These are phyloP conservation scores for Erithacus rubecula DNA, from an alignment of 2,797 vertebrate genomes.

Conservation along the genomic window DNA sequence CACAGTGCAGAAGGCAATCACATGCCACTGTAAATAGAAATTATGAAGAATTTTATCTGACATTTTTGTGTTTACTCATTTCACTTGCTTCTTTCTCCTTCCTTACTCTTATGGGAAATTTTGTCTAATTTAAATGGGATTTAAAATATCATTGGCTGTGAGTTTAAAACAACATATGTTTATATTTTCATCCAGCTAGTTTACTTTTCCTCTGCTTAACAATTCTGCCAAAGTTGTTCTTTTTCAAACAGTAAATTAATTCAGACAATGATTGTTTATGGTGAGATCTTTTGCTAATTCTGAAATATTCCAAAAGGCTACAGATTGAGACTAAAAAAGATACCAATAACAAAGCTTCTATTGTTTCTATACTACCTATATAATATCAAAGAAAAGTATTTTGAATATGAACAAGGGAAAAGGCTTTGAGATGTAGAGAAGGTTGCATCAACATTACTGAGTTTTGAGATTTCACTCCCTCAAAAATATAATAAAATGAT, in stretches of 20 bases:
- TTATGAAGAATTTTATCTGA: conserved; percentile 19
- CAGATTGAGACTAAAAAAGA: not conserved
- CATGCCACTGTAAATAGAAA: conserved; percentile 26
- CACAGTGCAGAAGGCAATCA: conserved; percentile 18
- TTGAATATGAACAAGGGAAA: not conserved
- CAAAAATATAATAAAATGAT: not conserved
- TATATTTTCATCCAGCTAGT: conserved; percentile 31
- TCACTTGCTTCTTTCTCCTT: not conserved
- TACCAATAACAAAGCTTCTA: not conserved
- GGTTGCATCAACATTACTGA: fast-evolving
- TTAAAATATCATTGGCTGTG: conserved; percentile 46
- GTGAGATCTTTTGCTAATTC: not conserved
- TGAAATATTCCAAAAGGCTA: not conserved
- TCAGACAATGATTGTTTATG: not conserved
- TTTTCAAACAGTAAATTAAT: conserved; percentile 45
- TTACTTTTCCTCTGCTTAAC: conserved; percentile 39
- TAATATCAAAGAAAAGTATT: not conserved
- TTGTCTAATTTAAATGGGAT: conserved; percentile 34
- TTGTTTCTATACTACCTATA: not conserved
- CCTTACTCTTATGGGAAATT: conserved; percentile 38
- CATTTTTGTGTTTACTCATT: conserved; percentile 44
- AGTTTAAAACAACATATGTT: conserved; percentile 50
- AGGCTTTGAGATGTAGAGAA: not conserved
- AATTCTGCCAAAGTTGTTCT: conserved; percentile 1
- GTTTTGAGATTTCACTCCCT: not conserved